These are phyloP conservation scores for Agrotis segetum DNA, from an alignment of 2,888 invertebrate genomes.

Conservation along the genomic window DNA sequence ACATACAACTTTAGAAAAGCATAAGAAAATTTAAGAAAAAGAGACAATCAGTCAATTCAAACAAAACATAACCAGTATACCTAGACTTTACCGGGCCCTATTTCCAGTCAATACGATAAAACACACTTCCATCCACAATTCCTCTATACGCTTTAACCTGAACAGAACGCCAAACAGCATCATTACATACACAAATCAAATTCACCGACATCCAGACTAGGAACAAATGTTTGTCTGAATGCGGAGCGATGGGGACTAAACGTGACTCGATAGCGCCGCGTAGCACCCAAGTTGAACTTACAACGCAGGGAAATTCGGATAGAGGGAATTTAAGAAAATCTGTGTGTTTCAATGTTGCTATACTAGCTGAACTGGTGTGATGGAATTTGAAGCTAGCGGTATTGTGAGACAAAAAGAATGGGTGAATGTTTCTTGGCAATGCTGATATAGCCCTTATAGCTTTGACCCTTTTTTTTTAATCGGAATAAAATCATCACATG, in stretches of 20 bases:
- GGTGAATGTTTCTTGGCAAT: not conserved
- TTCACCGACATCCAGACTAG: constrained; percentile 47
- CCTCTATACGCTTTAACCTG: constrained; percentile 19
- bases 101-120: not conserved
- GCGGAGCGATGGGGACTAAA: constrained; percentile 44
- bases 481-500: too few relatives aligned
- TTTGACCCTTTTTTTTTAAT: too few relatives aligned
- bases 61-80: too few relatives aligned
- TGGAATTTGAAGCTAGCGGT: not conserved
- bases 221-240: constrained; percentile 54
- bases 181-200: constrained; percentile 54
- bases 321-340: constrained; percentile 19
- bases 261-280: constrained; percentile 43
- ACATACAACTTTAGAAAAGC: too few relatives aligned
- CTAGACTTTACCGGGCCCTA: not conserved
- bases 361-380: not conserved
- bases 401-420: not conserved
- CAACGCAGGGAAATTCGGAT: constrained; percentile 4
- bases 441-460: too few relatives aligned
- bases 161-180: constrained; percentile 46
- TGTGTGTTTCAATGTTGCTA: not conserved
- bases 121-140: constrained; percentile 15
- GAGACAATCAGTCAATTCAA: too few relatives aligned
- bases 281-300: constrained; percentile 36
- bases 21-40: too few relatives aligned